These are phyloP conservation scores for Thalassoma bifasciatum DNA, from an alignment of 2,113 vertebrate species.

Conservation along the genomic window DNA sequence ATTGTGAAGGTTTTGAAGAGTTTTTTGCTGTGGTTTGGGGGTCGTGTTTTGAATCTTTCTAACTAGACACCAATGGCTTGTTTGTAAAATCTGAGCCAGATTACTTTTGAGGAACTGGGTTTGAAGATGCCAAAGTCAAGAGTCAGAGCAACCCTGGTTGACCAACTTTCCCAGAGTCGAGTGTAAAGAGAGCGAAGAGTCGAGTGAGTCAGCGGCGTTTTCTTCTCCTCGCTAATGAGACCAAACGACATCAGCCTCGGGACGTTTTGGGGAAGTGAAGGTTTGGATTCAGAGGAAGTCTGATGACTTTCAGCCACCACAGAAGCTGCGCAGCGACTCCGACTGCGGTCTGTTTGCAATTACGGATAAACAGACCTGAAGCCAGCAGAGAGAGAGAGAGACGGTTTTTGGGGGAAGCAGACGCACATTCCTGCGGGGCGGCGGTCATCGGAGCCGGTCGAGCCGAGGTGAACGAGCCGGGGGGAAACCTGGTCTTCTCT, in stretches of 20 bases:
- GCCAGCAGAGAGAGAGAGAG: constrained; percentile 3
- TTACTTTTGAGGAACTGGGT: no score
- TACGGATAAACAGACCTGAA: constrained; percentile 42
- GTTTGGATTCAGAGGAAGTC: constrained; percentile 33
- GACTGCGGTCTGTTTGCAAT: constrained; percentile 68
- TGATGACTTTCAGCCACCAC: neutral
- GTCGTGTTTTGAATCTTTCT: no score
- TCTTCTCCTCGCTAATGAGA: no score
- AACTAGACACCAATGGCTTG: no score
- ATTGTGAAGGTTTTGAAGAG: no score
- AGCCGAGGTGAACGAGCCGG: constrained; percentile 22
- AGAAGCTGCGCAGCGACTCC: constrained; percentile 16
- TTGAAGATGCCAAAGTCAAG: no score
- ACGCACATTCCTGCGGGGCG: constrained; percentile 50
- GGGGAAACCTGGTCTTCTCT: constrained; percentile 1
- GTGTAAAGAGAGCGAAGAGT: no score
- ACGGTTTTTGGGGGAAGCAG: constrained; percentile 33
- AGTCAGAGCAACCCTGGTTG: no score
- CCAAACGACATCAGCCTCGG: neutral
- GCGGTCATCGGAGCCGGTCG: constrained; percentile 37
- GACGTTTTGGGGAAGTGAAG: neutral
- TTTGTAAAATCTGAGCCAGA: no score
- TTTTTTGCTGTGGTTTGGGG: no score
- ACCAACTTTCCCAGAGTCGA: no score
- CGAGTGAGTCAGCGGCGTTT: constrained; percentile 24